phyloP scores from a whole-genome alignment of 2,888 invertebrate species.

The Mystacides longicornis region DNA sequence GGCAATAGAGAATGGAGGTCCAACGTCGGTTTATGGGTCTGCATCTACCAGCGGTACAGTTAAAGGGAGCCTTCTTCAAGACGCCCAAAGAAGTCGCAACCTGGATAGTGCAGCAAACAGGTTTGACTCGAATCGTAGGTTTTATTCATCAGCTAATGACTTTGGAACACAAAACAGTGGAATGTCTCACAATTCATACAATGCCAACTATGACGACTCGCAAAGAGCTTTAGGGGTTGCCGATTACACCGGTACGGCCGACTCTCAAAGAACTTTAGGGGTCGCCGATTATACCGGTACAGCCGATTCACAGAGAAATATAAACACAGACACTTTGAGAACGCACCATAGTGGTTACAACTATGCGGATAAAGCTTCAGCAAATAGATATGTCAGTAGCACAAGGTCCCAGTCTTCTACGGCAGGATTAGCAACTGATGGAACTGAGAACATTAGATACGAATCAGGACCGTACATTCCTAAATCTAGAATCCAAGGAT shows the following conservation, averaged over 20 bases:
- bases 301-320: neutral
- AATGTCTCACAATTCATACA: neutral
- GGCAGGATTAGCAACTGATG: neutral
- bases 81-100: neutral
- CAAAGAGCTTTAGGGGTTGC: neutral
- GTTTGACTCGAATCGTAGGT: neutral
- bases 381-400: neutral
- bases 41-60: conserved; percentile 42
- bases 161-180: conserved; percentile 4
- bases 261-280: neutral
- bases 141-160: neutral
- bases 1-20: conserved; percentile 29
- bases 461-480: neutral
- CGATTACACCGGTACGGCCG: neutral
- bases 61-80: conserved; percentile 27
- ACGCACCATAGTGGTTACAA: neutral
- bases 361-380: neutral
- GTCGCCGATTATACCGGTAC: neutral
- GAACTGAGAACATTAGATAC: neutral
- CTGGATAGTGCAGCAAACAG: conserved; percentile 1
- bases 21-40: conserved; percentile 35
- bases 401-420: too few relatives aligned
- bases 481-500: neutral
- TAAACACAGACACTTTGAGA: neutral
- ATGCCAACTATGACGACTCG: neutral